Evolutionary conservation across 2,797 vertebrate genomes (phyloP).

Genomic region (Notolabrus celidotus): DNA sequence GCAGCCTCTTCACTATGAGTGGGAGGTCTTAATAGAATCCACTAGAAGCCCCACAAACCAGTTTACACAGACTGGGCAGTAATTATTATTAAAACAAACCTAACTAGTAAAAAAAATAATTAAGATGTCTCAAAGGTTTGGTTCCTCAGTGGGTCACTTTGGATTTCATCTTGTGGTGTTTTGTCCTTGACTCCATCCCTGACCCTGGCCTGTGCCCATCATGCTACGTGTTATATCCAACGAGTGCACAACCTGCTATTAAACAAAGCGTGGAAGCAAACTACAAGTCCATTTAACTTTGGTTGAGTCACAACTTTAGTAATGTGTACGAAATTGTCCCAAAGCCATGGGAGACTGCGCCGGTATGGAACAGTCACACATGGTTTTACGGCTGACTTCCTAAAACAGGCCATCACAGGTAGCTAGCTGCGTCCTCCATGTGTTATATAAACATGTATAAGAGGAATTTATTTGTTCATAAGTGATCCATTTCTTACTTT

Average conservation of each 20-base stretch:
- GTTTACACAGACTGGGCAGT: background rate
- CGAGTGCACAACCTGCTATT: background rate
- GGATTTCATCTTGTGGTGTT: background rate
- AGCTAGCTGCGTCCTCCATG: background rate
- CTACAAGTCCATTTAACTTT: background rate
- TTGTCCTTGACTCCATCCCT: background rate
- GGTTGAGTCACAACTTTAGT: background rate
- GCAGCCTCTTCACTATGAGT: background rate
- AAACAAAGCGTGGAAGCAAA: background rate
- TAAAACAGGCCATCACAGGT: background rate
- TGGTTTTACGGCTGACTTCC: constrained; percentile 1
- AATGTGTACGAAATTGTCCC: background rate
- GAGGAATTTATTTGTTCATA: no score
- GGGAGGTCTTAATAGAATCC: constrained; percentile 41
- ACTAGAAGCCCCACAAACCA: constrained; percentile 19
- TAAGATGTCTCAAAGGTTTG: background rate
- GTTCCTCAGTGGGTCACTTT: background rate
- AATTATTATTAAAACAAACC: background rate
- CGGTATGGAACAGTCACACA: constrained; percentile 17
- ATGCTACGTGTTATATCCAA: background rate
- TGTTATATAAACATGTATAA: background rate
- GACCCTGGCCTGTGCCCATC: background rate
- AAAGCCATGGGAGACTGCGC: background rate
- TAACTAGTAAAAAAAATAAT: background rate
- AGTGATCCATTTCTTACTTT: no score